Percentiles rank a stretch among this genome's conserved stretches.
Conservation (phyloP, 2,113 vertebrate genomes). For the Addax nasomaculatus region DNA sequence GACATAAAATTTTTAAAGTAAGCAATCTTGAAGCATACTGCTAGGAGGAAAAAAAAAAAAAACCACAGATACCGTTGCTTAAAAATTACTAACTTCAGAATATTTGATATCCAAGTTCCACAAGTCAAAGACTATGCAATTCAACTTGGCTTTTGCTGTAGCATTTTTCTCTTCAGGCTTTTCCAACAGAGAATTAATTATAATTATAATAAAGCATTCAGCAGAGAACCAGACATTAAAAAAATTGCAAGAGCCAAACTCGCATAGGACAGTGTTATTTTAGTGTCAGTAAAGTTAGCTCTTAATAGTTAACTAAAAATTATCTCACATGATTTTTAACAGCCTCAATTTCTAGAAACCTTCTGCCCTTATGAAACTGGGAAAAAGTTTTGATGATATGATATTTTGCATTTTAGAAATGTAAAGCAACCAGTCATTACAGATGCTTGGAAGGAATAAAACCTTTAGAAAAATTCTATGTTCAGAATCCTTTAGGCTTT, state of each 20-base stretch:
- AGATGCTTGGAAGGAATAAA: slow-evolving; percentile 24
- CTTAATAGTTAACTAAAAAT: slow-evolving; percentile 1
- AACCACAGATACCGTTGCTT: neutral
- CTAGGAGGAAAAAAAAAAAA: neutral
- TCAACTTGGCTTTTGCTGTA: neutral
- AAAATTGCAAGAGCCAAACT: neutral
- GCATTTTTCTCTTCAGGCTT: neutral
- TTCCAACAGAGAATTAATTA: neutral
- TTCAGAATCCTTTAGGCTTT: slow-evolving; percentile 3
- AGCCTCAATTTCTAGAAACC: slow-evolving; percentile 20
- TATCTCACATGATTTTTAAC: neutral
- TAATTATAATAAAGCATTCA: neutral
- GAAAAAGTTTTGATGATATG: neutral
- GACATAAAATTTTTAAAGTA: neutral
- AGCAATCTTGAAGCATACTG: neutral
- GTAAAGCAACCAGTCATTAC: slow-evolving; percentile 30
- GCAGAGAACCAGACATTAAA: neutral
- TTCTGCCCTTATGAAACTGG: neutral
- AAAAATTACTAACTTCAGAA: neutral
- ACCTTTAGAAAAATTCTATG: neutral
- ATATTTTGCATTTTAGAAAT: slow-evolving; percentile 31
- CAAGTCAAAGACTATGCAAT: neutral
- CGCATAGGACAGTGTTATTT: neutral
- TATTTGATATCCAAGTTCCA: neutral
- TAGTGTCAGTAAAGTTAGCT: neutral